These are phyloP conservation scores for Procambarus clarkii DNA, from an alignment of 1,140 invertebrate genomes.

Conservation along the genomic window DNA sequence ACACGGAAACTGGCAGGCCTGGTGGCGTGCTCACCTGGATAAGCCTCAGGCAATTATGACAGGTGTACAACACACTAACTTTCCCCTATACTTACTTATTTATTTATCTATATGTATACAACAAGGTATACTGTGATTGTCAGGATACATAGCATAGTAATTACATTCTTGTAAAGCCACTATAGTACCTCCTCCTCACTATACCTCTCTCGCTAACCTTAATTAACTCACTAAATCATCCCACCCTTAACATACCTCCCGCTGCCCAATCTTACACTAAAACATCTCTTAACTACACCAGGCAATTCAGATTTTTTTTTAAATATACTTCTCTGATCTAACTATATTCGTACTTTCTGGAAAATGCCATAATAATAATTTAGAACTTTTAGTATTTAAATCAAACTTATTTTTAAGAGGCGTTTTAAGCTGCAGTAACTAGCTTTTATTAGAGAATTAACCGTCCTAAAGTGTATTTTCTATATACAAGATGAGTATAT, in stretches of 20 bases:
- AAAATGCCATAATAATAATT: neutral
- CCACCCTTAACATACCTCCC: neutral
- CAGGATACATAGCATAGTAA: too few relatives aligned
- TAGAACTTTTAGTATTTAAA: constrained; percentile 13
- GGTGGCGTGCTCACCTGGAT: constrained; percentile 51
- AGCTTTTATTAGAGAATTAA: neutral
- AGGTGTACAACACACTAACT: constrained; percentile 56
- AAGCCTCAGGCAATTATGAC: constrained; percentile 62
- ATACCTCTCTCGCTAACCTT: neutral
- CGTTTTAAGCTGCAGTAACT: neutral
- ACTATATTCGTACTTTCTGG: too few relatives aligned
- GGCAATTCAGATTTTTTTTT: too few relatives aligned
- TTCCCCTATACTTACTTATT: neutral
- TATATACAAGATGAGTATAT: neutral
- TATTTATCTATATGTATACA: too few relatives aligned
- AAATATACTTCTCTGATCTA: too few relatives aligned
- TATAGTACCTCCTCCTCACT: neutral
- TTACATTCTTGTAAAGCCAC: too few relatives aligned
- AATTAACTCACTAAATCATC: neutral
- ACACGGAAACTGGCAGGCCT: constrained; percentile 56
- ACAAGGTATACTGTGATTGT: too few relatives aligned
- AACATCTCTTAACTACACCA: too few relatives aligned
- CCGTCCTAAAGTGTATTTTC: neutral
- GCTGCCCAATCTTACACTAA: neutral
- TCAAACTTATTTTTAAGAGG: neutral